Base-by-base conservation (phyloP, 2,113 vertebrate species). In the Chloebia gouldiae region DNA sequence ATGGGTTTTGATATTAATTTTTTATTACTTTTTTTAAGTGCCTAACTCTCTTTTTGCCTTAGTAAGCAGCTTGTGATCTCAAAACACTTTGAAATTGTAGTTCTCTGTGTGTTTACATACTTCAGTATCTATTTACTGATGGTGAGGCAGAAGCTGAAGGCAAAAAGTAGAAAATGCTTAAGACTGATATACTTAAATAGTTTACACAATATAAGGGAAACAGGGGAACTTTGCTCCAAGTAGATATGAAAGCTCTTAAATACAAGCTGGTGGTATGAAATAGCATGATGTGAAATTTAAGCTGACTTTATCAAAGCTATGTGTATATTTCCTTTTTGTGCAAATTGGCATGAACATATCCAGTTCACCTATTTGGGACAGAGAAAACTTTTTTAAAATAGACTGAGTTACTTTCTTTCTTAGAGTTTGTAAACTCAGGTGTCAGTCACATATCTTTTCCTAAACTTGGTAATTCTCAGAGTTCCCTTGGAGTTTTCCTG, bases 101-200 rank as follows among this genome's bases (percentile, higher is more conserved):
- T 90, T 95, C 69, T 92, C 35, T 82, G 12, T 25, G 16, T 95
- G 84, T 30, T 73, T 91, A 50, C 89, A 35, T 97, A 93, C 92
- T 97, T 97, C 90, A 96, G 81, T 97, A 73, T 93, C 72, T 88
- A 31, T 92, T 92, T 90, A 94, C 86, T 97, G 94, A 97, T 86
- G 96, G 65, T 73, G 86, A 95, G 92, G 93, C 27, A 77, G 86
- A 90, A 95, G 59, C 30, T 78, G 84, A 92, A 95, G 57, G 86
- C 88, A 81, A 39, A 44, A 86, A 95, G 70, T 63, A 61, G 61
- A 92, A 97, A 91, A 94, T 73, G 50, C 84, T 94, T 72, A 81
- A 85, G 77, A 92, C 77, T 96, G 92, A 75, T 8, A 51, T 53
- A 56, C 37, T 81, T 96, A 49, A 94, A 95, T 91, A 96, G 90